Base-by-base conservation (phyloP, 2,113 vertebrate genomes). In the Salvator merianae region DNA sequence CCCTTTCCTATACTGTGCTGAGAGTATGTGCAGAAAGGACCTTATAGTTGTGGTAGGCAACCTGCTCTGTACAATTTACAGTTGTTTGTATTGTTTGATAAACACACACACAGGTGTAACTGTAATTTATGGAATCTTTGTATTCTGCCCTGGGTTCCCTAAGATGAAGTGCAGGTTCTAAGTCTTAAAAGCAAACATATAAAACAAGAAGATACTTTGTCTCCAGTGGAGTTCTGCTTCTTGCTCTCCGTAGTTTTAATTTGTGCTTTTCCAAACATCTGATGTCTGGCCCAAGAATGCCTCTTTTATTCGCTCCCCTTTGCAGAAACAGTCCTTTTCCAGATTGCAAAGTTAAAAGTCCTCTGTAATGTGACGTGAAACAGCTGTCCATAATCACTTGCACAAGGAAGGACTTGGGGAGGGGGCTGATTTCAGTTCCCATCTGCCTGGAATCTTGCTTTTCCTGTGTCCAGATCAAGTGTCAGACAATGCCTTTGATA, bases 401-500 rank as follows among this genome's bases (percentile, higher is more conserved):
- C 95, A 96, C 93, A 96, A 97, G 95, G 90, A 93, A 95, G 83
- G 93, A 87, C 92, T 96, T 94, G 90, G 95, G 95, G 96, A 93
- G n/a, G n/a, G n/a, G 93, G 97, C 96, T 95, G 93, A 95, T 97
- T 97, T 97, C 96, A 97, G 84, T 92, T 96, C 95, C 97, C 95
- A 96, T 97, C 95, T 97, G 94, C 95, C 96, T 97, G 94, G 93
- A 97, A 97, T 97, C 95, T 94, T 90, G 63, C 95, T 96, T 97
- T 97, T 96, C 95, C 95, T 96, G 92, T 95, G 90, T 95, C 93
- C 94, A 95, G 95, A 97, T 96, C 95, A 91, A 97, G 96, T 97
- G 95, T 94, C 96, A 97, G 93, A 88, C 89, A 83, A 95, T 91
- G 92, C 94, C 94, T 97, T 96, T 98, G 96, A 97, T 97, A 97